Percentiles rank a stretch among this genome's conserved stretches.
These are phyloP conservation scores for Yponomeuta cagnagella DNA, from an alignment of 2,888 invertebrate genomes.

Conservation along the genomic window DNA sequence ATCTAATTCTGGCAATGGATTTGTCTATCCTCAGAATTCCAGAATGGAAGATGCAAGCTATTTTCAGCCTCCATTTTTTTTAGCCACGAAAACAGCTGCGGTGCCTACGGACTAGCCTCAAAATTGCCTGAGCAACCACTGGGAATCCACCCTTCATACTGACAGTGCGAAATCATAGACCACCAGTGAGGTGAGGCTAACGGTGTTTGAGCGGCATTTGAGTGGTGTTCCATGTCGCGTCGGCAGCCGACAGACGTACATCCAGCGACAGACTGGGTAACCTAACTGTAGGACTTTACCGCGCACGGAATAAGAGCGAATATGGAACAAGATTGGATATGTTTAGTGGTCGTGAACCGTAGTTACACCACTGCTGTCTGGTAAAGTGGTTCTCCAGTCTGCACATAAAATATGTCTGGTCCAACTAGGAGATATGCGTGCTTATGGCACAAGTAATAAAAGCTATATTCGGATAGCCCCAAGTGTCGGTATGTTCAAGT, in stretches of 20 bases:
- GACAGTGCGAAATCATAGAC: neutral
- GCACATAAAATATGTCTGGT: too few species aligned
- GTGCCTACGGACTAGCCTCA: neutral
- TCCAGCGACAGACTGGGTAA: neutral
- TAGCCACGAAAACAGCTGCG: neutral
- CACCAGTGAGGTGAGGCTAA: neutral
- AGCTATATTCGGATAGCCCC: too few species aligned
- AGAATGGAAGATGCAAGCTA: neutral
- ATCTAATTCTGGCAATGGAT: too few species aligned
- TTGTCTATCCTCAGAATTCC: neutral
- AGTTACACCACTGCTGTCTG: too few species aligned
- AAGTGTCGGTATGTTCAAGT: too few species aligned
- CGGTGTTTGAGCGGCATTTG: neutral
- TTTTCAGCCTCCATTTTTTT: neutral
- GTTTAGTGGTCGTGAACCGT: too few species aligned
- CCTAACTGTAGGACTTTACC: neutral
- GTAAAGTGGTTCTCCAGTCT: too few species aligned
- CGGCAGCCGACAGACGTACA: neutral
- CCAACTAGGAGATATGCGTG: too few species aligned
- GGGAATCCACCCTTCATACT: neutral
- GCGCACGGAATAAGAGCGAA: neutral
- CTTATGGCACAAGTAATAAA: too few species aligned
- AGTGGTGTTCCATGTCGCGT: constrained; percentile 1
- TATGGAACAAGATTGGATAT: too few species aligned
- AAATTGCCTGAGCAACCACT: neutral